These are phyloP conservation scores for Podarcis lilfordi DNA, from an alignment of 2,797 vertebrate species.

Conservation along the genomic window DNA sequence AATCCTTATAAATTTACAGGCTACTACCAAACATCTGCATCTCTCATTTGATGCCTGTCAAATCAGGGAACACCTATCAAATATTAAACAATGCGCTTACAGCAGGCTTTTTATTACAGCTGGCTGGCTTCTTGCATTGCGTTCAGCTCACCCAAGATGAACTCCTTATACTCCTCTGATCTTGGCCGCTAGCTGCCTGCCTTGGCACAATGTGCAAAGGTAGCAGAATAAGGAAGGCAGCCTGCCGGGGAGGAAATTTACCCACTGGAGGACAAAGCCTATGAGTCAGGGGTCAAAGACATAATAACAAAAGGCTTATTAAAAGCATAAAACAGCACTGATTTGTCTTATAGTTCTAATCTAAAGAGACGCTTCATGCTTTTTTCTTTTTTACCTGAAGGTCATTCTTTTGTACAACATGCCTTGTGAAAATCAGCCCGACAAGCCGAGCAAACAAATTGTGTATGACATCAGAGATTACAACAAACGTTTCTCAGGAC, in stretches of 20 bases:
- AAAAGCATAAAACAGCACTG: not conserved
- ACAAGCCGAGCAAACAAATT: slow-evolving; percentile 75
- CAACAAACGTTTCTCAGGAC: slow-evolving; percentile 87
- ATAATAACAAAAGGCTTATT: not conserved
- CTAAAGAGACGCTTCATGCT: not conserved
- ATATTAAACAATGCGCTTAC: slow-evolving; percentile 41
- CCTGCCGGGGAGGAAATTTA: slow-evolving; percentile 16
- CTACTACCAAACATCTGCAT: slow-evolving; percentile 31
- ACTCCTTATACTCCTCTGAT: slow-evolving; percentile 27
- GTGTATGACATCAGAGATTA: slow-evolving; percentile 82
- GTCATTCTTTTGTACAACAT: slow-evolving; percentile 80
- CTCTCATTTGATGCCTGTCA: slow-evolving; percentile 36
- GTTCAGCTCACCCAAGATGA: slow-evolving; percentile 38
- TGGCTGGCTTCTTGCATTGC: slow-evolving; percentile 35
- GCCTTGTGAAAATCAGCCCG: slow-evolving; percentile 79
- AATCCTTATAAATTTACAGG: slow-evolving; percentile 41
- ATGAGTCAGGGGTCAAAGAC: not conserved
- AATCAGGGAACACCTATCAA: slow-evolving; percentile 38
- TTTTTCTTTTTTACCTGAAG: slow-evolving; percentile 63
- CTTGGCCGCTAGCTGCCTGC: slow-evolving; percentile 6
- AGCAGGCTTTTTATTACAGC: slow-evolving; percentile 32
- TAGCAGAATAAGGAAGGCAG: not conserved
- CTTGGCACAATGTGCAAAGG: not conserved
- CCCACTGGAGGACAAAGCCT: slow-evolving; percentile 10
- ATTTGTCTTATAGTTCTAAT: slow-evolving; percentile 9